Conservation (phyloP, 2,797 vertebrate genomes). For the Lophius americanus region DNA sequence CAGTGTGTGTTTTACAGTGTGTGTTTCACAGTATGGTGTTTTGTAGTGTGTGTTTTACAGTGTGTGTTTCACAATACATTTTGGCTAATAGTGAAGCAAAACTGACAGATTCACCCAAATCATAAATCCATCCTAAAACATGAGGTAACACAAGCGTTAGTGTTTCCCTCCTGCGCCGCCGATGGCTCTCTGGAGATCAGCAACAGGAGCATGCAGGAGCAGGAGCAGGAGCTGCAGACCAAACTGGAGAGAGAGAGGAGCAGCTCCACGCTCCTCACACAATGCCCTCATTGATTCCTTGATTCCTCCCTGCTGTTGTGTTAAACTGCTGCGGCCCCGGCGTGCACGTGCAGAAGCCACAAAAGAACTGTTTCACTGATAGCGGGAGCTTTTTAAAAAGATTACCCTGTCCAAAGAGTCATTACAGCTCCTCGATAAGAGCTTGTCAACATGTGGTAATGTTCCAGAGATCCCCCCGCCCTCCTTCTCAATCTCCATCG, state of each 20-base stretch:
- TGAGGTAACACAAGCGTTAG: constrained; percentile 2
- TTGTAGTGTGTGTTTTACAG: no score
- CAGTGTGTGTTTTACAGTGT: no score
- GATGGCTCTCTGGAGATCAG: constrained; percentile 40
- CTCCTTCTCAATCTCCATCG: constrained; percentile 4
- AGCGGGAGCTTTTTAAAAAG: constrained; percentile 53
- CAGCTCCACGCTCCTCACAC: constrained; percentile 36
- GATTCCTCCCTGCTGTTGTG: constrained; percentile 40
- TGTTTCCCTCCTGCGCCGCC: constrained; percentile 2
- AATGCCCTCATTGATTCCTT: constrained; percentile 64
- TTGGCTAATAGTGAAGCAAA: no score
- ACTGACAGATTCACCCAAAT: no score
- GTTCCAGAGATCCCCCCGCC: constrained; percentile 57
- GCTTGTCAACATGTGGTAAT: constrained; percentile 64
- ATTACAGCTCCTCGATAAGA: constrained; percentile 62
- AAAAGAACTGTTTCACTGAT: constrained; percentile 55
- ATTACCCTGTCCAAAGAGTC: constrained; percentile 62
- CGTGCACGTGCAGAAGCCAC: constrained; percentile 49
- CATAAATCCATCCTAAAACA: no score
- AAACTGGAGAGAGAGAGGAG: constrained; percentile 25
- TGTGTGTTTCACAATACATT: no score
- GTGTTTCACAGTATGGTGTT: no score
- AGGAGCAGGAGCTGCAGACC: constrained; percentile 20
- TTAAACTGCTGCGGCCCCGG: constrained; percentile 38
- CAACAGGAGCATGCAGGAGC: constrained; percentile 12